These are phyloP conservation scores for Carlito syrichta DNA, from an alignment of 2,113 vertebrate species.

Conservation along the genomic window DNA sequence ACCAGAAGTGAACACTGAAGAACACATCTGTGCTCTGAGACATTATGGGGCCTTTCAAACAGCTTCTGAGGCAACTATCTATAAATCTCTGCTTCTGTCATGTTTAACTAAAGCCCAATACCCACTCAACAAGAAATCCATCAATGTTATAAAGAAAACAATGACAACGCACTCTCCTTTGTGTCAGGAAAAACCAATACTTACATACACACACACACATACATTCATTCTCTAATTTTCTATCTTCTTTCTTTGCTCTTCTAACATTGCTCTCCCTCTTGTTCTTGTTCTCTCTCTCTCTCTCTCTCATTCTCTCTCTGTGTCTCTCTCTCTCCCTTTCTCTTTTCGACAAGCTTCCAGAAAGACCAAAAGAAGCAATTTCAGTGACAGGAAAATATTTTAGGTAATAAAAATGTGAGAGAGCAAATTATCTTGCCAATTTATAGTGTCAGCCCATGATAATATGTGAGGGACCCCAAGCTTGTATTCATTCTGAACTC, in stretches of 20 bases:
- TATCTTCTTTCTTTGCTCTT: neutral
- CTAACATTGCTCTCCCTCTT: neutral
- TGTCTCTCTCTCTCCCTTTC: too few relatives aligned
- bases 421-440: constrained; percentile 24
- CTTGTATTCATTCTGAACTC: neutral
- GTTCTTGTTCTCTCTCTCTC: neutral
- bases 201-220: constrained; percentile 67
- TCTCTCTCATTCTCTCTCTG: neutral
- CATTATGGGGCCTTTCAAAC: constrained; percentile 87
- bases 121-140: constrained; percentile 93
- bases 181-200: constrained; percentile 83
- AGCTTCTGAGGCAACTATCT: constrained; percentile 84
- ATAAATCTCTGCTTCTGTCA: constrained; percentile 90
- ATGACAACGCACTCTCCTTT: constrained; percentile 92
- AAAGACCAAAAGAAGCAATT: constrained; percentile 7
- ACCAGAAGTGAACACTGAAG: constrained; percentile 72
- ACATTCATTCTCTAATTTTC: constrained; percentile 63
- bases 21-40: constrained; percentile 77
- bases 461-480: neutral
- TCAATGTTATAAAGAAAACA: constrained; percentile 92
- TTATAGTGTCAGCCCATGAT: neutral
- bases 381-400: constrained; percentile 60
- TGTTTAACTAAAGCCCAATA: constrained; percentile 93
- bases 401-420: constrained; percentile 48
- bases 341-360: neutral